Conservation (phyloP, 2,888 invertebrate genomes). For the Meloe dianella region DNA sequence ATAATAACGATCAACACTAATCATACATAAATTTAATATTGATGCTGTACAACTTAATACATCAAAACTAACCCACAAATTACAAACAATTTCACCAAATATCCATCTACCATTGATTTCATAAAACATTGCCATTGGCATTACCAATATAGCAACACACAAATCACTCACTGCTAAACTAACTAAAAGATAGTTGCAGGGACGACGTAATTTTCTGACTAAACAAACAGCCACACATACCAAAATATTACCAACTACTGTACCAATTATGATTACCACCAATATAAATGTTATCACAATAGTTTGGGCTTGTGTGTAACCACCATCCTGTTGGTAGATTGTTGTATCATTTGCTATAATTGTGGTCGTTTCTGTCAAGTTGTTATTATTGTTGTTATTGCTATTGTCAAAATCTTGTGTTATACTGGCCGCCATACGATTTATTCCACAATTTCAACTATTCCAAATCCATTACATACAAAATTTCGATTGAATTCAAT, state of each 20-base stretch:
- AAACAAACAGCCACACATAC: slow-evolving; percentile 96
- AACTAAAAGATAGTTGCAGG: slow-evolving; percentile 90
- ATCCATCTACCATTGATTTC: slow-evolving; percentile 94
- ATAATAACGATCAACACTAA: slow-evolving; percentile 94
- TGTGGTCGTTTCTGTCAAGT: neutral
- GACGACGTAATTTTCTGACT: slow-evolving; percentile 87
- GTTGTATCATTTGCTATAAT: slow-evolving; percentile 19
- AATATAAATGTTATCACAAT: slow-evolving; percentile 76
- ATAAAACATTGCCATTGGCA: slow-evolving; percentile 96
- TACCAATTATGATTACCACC: slow-evolving; percentile 77
- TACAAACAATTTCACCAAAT: slow-evolving; percentile 90
- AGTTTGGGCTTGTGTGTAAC: slow-evolving; percentile 59
- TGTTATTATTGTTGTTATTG: slow-evolving; percentile 33
- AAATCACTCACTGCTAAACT: slow-evolving; percentile 96
- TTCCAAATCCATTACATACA: neutral
- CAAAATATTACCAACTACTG: slow-evolving; percentile 87
- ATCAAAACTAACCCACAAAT: slow-evolving; percentile 97
- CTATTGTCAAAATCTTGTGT: slow-evolving; percentile 32
- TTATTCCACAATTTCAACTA: slow-evolving; percentile 16
- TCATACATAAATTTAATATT: slow-evolving; percentile 96
- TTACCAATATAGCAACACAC: slow-evolving; percentile 93
- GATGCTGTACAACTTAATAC: slow-evolving; percentile 98
- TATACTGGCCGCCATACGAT: slow-evolving; percentile 58
- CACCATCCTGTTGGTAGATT: slow-evolving; percentile 35
- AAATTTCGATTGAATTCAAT: slow-evolving; percentile 5